Percentiles rank a stretch among this genome's conserved stretches.
Evolutionary conservation across 2,888 invertebrate species (phyloP).

Genomic region (Agrotis puta): DNA sequence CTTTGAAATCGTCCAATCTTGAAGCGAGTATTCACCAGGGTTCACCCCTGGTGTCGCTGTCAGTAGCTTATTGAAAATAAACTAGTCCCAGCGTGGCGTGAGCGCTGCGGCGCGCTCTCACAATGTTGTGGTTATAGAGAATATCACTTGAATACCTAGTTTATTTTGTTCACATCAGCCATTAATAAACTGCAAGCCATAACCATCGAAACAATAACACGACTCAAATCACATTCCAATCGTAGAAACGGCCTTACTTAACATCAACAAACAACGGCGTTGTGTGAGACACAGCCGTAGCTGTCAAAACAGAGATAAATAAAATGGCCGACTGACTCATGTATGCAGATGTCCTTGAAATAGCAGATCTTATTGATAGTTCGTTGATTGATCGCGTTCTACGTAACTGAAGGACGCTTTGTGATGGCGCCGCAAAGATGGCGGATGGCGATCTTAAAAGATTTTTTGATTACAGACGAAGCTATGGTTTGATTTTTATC

Average conservation of each 20-base stretch:
- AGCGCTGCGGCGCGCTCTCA: too few species aligned
- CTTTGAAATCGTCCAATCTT: too few species aligned
- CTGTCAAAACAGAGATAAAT: conserved; percentile 46
- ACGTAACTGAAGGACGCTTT: conserved; percentile 3
- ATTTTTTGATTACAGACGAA: background rate
- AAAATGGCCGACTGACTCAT: conserved; percentile 30
- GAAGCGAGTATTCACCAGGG: too few species aligned
- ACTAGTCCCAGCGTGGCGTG: too few species aligned
- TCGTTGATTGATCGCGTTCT: conserved; percentile 49
- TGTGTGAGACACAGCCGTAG: conserved; percentile 30
- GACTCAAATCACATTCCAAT: conserved; percentile 18
- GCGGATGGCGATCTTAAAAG: background rate
- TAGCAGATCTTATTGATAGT: conserved; percentile 29
- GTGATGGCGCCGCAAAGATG: background rate
- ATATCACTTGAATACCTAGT: too few species aligned
- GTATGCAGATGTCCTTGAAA: conserved; percentile 40
- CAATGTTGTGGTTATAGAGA: too few species aligned
- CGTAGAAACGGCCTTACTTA: conserved; percentile 20
- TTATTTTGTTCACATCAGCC: too few species aligned
- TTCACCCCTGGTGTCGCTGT: too few species aligned
- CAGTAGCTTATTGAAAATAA: too few species aligned
- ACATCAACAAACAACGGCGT: conserved; percentile 27
- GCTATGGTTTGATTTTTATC: conserved; percentile 5
- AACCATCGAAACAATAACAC: background rate
- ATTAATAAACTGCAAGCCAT: background rate